Evolutionary conservation across 2,113 vertebrate genomes (phyloP).

Genomic region (Calidris pygmaea): DNA sequence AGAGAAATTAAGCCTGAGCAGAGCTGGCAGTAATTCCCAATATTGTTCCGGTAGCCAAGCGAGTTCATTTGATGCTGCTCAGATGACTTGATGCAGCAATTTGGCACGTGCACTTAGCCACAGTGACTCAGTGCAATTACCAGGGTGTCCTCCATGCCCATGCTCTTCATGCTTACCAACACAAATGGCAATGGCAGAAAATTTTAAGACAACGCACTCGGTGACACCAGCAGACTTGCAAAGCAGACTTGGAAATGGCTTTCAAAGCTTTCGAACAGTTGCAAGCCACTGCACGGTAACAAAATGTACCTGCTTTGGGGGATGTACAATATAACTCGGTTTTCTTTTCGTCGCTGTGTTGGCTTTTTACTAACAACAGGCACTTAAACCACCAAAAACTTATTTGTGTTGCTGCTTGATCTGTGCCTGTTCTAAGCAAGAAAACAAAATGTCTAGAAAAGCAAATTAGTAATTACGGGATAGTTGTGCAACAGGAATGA

Average conservation of each 20-base stretch:
- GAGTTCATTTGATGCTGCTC: background rate
- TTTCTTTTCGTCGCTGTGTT: background rate
- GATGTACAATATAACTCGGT: background rate
- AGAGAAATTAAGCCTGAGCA: background rate
- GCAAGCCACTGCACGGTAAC: background rate
- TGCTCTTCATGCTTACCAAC: background rate
- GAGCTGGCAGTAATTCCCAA: background rate
- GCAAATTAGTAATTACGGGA: background rate
- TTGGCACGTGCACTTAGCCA: background rate
- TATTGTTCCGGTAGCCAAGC: background rate
- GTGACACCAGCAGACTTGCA: background rate
- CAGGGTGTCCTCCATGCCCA: background rate
- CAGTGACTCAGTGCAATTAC: background rate
- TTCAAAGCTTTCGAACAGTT: background rate
- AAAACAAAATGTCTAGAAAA: background rate
- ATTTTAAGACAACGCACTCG: background rate
- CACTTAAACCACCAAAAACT: background rate
- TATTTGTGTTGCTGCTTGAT: background rate
- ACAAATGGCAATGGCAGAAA: fast-evolving
- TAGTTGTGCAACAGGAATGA: background rate
- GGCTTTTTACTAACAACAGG: background rate
- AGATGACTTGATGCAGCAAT: background rate
- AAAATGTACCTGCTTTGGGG: background rate
- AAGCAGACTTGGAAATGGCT: background rate
- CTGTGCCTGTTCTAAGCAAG: background rate